Evolutionary conservation across 1,140 invertebrate species (phyloP).

Genomic region (Zaprionus kolodkinae): DNA sequence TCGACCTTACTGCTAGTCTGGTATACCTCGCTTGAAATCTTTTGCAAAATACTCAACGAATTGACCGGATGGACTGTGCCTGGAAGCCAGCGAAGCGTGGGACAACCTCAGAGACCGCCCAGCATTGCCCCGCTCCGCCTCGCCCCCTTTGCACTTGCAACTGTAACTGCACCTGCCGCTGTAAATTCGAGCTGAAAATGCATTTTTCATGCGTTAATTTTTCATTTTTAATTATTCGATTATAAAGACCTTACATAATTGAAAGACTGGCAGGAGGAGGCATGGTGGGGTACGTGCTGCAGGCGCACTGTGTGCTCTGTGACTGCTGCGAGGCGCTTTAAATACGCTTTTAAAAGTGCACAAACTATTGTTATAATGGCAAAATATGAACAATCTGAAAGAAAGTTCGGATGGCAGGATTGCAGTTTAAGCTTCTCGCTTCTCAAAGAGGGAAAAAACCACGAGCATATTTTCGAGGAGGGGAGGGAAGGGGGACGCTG

Average conservation of each 20-base stretch:
- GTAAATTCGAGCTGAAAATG: slow-evolving; percentile 74
- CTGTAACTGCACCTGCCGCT: slow-evolving; percentile 36
- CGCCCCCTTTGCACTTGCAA: neutral
- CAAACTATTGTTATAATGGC: slow-evolving; percentile 9
- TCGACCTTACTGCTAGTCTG: too few relatives aligned
- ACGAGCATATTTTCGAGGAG: slow-evolving; percentile 8
- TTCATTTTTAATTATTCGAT: slow-evolving; percentile 82
- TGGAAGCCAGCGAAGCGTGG: slow-evolving; percentile 20
- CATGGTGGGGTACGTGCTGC: slow-evolving; percentile 3
- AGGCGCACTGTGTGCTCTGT: neutral
- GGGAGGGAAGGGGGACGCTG: neutral
- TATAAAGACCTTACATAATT: slow-evolving; percentile 80
- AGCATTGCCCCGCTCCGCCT: neutral
- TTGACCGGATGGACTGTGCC: slow-evolving; percentile 22
- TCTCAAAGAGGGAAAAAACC: slow-evolving; percentile 21
- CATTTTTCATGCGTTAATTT: slow-evolving; percentile 81
- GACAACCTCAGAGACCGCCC: neutral
- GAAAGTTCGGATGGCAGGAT: neutral
- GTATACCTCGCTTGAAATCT: neutral
- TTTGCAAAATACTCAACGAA: slow-evolving; percentile 1
- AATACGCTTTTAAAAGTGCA: slow-evolving; percentile 30
- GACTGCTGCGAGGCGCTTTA: slow-evolving; percentile 16
- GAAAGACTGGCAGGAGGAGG: slow-evolving; percentile 49
- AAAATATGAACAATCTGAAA: neutral
- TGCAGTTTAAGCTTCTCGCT: neutral